A percentile compares a stretch with the other conserved stretches of the same genome.
Evolutionary conservation across 2,797 vertebrate genomes (phyloP).

Genomic region (Lerista edwardsae): DNA sequence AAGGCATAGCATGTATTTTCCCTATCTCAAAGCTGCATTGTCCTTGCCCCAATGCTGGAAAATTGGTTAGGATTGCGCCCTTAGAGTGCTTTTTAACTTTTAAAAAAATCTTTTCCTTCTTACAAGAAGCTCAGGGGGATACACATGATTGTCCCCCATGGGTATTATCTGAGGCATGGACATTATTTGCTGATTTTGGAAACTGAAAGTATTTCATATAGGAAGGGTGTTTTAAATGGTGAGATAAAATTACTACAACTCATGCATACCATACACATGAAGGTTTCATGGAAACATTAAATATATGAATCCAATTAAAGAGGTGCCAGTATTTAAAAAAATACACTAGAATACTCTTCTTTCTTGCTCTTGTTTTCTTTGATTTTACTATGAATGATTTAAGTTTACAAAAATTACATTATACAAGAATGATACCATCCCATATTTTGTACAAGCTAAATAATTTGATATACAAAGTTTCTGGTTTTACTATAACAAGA

Average conservation of each 20-base stretch:
- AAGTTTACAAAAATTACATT: constrained; percentile 90
- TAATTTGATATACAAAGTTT: constrained; percentile 83
- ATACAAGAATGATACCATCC: constrained; percentile 91
- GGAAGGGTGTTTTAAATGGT: constrained; percentile 17
- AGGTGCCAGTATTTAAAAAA: constrained; percentile 70
- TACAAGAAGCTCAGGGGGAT: no score
- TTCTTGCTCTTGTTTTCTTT: constrained; percentile 27
- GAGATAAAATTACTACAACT: constrained; percentile 35
- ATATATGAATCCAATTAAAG: constrained; percentile 69
- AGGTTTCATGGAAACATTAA: constrained; percentile 58
- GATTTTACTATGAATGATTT: constrained; percentile 78
- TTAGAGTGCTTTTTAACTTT: no score
- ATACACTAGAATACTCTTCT: constrained; percentile 54
- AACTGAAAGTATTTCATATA: neutral
- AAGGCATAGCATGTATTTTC: no score
- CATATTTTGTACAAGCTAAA: constrained; percentile 88
- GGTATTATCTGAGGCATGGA: neutral
- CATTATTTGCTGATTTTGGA: neutral
- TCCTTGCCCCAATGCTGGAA: no score
- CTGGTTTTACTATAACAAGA: constrained; percentile 84
- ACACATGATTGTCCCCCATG: neutral
- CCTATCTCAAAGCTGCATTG: no score
- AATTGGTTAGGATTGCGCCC: no score
- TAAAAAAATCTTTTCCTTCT: no score
- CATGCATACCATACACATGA: constrained; percentile 54